Percentiles rank a stretch among this genome's conserved stretches.
phyloP scores from a whole-genome alignment of 2,797 vertebrate genomes.

The Tachyglossus aculeatus region DNA sequence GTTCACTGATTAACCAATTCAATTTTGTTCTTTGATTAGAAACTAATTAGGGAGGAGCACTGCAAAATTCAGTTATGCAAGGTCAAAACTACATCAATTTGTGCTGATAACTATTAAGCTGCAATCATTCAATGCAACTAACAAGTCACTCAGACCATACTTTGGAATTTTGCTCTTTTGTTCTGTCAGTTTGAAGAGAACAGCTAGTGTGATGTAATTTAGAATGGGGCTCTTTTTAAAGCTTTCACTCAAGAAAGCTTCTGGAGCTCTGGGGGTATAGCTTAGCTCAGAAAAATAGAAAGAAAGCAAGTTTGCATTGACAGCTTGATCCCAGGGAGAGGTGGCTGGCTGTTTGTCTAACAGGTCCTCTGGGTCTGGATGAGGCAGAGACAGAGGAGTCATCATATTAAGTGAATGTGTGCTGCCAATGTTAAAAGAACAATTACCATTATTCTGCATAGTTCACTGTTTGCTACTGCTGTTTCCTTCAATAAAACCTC shows the following conservation, averaged over 20 bases:
- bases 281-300: slow-evolving; percentile 69
- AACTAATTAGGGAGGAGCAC: slow-evolving; percentile 14
- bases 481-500: slow-evolving; percentile 73
- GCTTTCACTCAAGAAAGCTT: slow-evolving; percentile 75
- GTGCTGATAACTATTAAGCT: slow-evolving; percentile 42
- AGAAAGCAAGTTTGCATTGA: slow-evolving; percentile 74
- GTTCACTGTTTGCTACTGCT: slow-evolving; percentile 70
- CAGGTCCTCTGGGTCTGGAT: slow-evolving; percentile 73
- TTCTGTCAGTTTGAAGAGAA: slow-evolving; percentile 75
- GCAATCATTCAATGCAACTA: slow-evolving; percentile 49
- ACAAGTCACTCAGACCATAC: slow-evolving; percentile 64
- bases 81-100: slow-evolving; percentile 9
- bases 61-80: slow-evolving; percentile 28
- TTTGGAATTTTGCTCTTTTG: slow-evolving; percentile 70
- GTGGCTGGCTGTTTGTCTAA: slow-evolving; percentile 74
- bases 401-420: slow-evolving; percentile 60
- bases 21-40: not conserved
- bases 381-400: slow-evolving; percentile 70
- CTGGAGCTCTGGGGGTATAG: slow-evolving; percentile 70
- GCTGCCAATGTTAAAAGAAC: slow-evolving; percentile 68
- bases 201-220: slow-evolving; percentile 71
- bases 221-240: slow-evolving; percentile 72
- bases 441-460: slow-evolving; percentile 69
- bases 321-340: slow-evolving; percentile 77
- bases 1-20: not conserved